Conservation (phyloP, 2,113 vertebrate genomes). For the Tachysurus vachellii region DNA sequence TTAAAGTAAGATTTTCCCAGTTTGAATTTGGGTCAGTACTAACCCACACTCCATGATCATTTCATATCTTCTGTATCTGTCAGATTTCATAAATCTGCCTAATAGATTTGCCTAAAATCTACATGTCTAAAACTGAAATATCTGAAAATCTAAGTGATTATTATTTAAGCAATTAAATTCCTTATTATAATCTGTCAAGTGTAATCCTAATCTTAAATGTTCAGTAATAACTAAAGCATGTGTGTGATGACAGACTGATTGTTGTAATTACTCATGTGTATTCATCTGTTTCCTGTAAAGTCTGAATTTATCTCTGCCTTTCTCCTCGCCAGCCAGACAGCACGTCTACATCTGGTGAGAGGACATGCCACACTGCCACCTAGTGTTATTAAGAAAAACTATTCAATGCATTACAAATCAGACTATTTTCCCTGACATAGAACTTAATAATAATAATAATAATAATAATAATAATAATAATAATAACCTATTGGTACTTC, state of each 20-base stretch:
- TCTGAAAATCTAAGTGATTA: not conserved
- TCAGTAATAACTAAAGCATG: slow-evolving; percentile 20
- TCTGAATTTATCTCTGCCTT: slow-evolving; percentile 37
- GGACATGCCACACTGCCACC: slow-evolving; percentile 43
- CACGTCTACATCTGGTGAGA: not conserved
- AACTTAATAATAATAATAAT: not conserved
- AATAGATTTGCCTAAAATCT: not conserved
- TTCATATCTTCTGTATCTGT: not conserved
- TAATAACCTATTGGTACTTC: not conserved
- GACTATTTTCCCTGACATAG: not conserved
- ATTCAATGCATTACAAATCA: no score
- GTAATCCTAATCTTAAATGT: slow-evolving; percentile 19
- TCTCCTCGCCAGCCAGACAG: not conserved
- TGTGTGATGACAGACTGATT: slow-evolving; percentile 33
- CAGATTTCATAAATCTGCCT: not conserved
- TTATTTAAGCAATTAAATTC: not conserved
- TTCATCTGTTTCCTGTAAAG: slow-evolving; percentile 40
- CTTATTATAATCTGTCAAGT: slow-evolving; percentile 1
- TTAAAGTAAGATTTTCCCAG: not conserved
- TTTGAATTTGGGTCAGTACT: not conserved
- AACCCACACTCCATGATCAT: not conserved
- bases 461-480: not conserved
- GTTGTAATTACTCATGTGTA: slow-evolving; percentile 23
- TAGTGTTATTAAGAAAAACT: slow-evolving; percentile 30
- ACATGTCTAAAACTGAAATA: not conserved